A percentile compares a stretch with the other conserved stretches of the same genome.
phyloP scores from a whole-genome alignment of 2,113 vertebrate genomes.

The Chitala chitala region DNA sequence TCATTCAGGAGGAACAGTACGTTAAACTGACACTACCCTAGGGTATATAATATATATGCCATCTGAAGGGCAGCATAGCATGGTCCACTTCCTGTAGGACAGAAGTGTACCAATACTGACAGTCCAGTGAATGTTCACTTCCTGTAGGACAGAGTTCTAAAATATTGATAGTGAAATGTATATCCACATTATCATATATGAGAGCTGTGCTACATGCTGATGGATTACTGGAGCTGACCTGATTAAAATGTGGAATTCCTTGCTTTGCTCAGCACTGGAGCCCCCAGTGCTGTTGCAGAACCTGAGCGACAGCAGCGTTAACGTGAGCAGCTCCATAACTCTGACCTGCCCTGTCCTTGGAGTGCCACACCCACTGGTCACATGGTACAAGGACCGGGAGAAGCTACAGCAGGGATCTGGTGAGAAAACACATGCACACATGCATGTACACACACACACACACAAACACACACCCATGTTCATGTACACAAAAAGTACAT shows the following conservation, averaged over 20 bases:
- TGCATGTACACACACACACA: neutral
- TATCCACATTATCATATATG: too few species aligned
- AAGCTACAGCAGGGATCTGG: constrained; percentile 77
- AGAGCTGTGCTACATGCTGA: too few species aligned
- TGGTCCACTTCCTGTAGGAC: too few species aligned
- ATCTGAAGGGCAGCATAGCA: too few species aligned
- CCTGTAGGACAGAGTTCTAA: too few species aligned
- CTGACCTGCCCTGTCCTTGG: constrained; percentile 72
- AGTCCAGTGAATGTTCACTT: too few species aligned
- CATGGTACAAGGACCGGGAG: constrained; percentile 85
- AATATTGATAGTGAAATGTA: too few species aligned
- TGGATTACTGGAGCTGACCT: too few species aligned
- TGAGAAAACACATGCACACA: constrained; percentile 54
- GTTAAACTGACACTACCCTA: too few species aligned
- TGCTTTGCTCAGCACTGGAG: constrained; percentile 71
- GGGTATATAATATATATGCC: too few species aligned
- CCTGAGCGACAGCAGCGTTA: constrained; percentile 72
- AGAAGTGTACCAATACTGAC: too few species aligned
- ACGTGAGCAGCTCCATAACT: constrained; percentile 75
- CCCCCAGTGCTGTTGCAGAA: constrained; percentile 73
- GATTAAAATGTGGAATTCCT: constrained; percentile 35
- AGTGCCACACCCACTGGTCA: constrained; percentile 74
- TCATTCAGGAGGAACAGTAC: too few species aligned
- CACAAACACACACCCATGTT: neutral
- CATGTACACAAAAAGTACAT: neutral